Evolutionary conservation across 2,888 invertebrate species (phyloP), one percentile per base, ranked within the genome.

Genomic region (Sminthurides aquaticus): DNA sequence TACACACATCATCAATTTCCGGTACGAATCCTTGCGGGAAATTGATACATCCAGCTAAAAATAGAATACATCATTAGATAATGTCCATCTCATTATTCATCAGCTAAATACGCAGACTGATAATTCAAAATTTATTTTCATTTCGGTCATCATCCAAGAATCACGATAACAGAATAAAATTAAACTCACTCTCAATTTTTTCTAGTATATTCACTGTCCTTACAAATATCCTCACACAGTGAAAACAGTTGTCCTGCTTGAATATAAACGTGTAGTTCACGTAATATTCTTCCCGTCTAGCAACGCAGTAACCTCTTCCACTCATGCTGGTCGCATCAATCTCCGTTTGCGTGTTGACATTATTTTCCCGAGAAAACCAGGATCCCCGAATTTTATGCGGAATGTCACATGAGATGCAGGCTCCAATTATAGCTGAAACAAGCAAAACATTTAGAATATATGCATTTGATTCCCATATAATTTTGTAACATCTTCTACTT

Each of bases 281-380:
- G 76, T 88, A 86, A 73, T 81, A 85, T 74, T 88, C 87, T 76
- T 89, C 86, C 75, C 84, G 81, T 69, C 88, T 85, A 70, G 86
- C 84, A 3, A 90, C 82, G 77, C 91, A 91, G 65, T 80, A 79
- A 55, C 91, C 91, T 76, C 76, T 83, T 72, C 83, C 82, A 8
- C 87, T 85, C 89, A 93, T 91, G 52, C 85, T 84, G 66, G 84
- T 86, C 0, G 87, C 87, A 79, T 92, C 88, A 61, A 94, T 86
- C 76, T 89, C 87, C 0, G 91, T 92, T 57, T 87, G 82, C 0
- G 90, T 91, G 75, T 91, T 90, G 75, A 83, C 82, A 11, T 91
- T 91, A 80, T 86, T 86, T 82, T 94, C 93, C 83, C 91, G 88
- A 1, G 91, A 92, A 79, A 91, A 94, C 94, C 94, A 94, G 34